Evolutionary conservation across 2,888 invertebrate species (phyloP), one percentile per base, ranked within the genome.

Genomic region (Drosophila flavopinicola): DNA sequence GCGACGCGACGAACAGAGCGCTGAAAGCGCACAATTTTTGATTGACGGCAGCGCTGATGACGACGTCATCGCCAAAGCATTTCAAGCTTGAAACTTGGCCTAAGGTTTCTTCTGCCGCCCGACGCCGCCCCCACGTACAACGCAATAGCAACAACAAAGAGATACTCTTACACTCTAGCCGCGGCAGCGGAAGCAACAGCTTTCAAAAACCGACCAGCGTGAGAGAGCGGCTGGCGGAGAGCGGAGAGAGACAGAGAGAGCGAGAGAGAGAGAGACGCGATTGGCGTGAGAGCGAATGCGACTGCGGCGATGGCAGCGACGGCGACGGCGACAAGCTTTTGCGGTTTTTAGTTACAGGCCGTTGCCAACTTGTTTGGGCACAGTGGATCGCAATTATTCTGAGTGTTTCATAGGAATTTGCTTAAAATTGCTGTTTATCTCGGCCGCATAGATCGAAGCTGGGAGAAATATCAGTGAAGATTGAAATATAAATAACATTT

Each of bases 11-110:
- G 44, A 66, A 49, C 48, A 52, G 47, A 52, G 47, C 42, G 68
- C 65, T 75, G 58, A 58, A 56, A 66, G 38, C 59, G 66, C 52
- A 37, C 10, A 77, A 56, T 82, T 80, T 85, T 80, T 85, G 82
- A 85, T 85, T 78, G 85, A 82, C 74, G 75, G 54, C 74, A 54
- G 42, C 32, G 32, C 25, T 48, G 42, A 42, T 41, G 80, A 64
- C 82, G 85, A 86, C 88, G 85, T 86, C 87, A 85, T 82, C 78
- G 74, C 23, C 72, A 66, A 78, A 82, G 75, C 70, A 86, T 87
- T 80, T 69, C 44, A 66, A 78, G 77, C 80, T 79, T 56, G 61
- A 85, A 75, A 78, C 82, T 72, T 69, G 68, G 68, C 57, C 68
- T 66, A 69, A 70, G 79, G 69, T 85, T 84, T 84, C 70, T 47